Evolutionary conservation across 2,113 vertebrate genomes (phyloP), one percentile per base, ranked within the genome.

Genomic region (Apodemus sylvaticus): DNA sequence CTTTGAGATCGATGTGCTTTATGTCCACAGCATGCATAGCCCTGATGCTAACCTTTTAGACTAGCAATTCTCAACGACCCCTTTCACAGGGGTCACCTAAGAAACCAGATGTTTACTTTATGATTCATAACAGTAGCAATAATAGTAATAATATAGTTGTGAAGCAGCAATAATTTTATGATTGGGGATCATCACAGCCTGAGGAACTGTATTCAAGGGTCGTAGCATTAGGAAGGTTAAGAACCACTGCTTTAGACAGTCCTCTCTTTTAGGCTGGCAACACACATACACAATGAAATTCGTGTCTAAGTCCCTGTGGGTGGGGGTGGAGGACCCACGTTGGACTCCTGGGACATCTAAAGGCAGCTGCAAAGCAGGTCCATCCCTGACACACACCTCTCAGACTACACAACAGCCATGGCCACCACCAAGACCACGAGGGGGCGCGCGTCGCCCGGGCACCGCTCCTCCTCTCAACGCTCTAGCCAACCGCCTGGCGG

Each of bases 331-430:
- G 19, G 7, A 51, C 3, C 13, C 31, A 19, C 8, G 1, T 12
- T 5, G 39, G 17, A 55, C 9, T 51, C 16, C 83, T 36, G 64
- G 31, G 16, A 19, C 16, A 3, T 16, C 64, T 10, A 53, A 5
- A 7, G 39, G 36, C 3, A 26, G 3, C 74, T 0, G 22, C 20
- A 4, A 36, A 53, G 16, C 4, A 26, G 16, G 26, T 29, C 13
- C 58, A 10, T 0, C 31, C 66, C 31, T 8, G 0, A 34, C 20
- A 31, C 86, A 90, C 76, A 96, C 92, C 26, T 14, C 89, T n/a
- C 10, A 45, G 45, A n/a, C 55, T 48, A 10, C 12, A 6, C 68
- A 7, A 48, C 29, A 16, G 71, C 48, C 68, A 66, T 29, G 11
- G 68, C 68, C 24, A 22, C 55, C 26, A 53, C 42, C 60, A 60